Evolutionary conservation across 2,797 vertebrate genomes (phyloP).

Genomic region (Pelochelys cantorii): DNA sequence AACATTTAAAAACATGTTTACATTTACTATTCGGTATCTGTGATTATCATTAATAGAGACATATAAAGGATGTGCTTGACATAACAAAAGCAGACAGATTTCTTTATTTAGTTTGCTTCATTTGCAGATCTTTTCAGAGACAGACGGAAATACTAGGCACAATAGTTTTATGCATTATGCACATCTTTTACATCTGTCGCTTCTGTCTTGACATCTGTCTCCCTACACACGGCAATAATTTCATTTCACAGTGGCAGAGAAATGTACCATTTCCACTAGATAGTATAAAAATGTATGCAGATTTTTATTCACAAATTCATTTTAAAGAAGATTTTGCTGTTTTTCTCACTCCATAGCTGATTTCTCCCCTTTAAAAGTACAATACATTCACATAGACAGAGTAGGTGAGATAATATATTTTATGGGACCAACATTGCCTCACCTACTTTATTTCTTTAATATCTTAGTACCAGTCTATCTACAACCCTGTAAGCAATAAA

Average conservation of each 20-base stretch:
- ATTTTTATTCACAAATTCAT: conserved; percentile 30
- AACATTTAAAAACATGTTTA: background rate
- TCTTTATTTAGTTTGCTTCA: conserved; percentile 18
- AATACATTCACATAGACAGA: too few species aligned
- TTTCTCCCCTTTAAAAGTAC: too few species aligned
- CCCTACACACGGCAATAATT: background rate
- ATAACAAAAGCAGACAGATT: background rate
- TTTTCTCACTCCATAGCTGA: conserved; percentile 3
- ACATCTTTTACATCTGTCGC: conserved; percentile 31
- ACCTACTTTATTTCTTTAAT: too few species aligned
- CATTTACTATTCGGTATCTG: background rate
- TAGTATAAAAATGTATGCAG: conserved; percentile 13
- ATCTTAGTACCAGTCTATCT: too few species aligned
- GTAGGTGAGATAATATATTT: too few species aligned
- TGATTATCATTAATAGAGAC: background rate
- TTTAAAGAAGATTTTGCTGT: conserved; percentile 50
- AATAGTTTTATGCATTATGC: conserved; percentile 21
- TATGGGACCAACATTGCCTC: too few species aligned
- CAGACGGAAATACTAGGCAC: conserved; percentile 18
- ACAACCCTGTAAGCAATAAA: too few species aligned
- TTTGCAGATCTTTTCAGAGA: background rate
- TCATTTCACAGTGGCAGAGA: conserved; percentile 32
- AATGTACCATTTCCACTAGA: conserved; percentile 12
- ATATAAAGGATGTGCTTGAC: background rate
- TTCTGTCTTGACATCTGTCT: conserved; percentile 22